These are phyloP conservation scores for Metacarcinus magister DNA, from an alignment of 2,888 invertebrate species.

Conservation along the genomic window DNA sequence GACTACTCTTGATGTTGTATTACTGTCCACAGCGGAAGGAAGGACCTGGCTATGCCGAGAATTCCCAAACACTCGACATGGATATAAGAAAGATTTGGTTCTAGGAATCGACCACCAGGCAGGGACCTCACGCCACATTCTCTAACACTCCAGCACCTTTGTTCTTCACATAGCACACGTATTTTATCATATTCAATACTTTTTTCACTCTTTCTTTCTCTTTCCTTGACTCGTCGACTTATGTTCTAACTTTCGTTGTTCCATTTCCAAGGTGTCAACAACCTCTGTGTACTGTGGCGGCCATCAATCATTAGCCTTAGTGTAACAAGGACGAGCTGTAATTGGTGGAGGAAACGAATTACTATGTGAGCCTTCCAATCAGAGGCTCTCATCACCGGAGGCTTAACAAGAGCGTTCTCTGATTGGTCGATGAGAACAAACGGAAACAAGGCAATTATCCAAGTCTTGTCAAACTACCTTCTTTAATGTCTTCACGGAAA, in stretches of 20 bases:
- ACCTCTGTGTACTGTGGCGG: not conserved
- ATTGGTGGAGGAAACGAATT: constrained; percentile 2
- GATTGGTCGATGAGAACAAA: not conserved
- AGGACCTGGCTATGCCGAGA: no score
- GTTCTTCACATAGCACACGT: not conserved
- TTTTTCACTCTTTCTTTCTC: not conserved
- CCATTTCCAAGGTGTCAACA: not conserved
- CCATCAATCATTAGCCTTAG: not conserved
- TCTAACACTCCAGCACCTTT: no score
- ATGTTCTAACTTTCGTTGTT: not conserved
- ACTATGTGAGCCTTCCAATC: not conserved
- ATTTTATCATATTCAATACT: not conserved
- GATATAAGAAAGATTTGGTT: no score
- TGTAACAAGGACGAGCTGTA: not conserved
- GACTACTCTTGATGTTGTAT: no score
- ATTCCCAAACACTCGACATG: no score
- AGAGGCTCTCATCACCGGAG: not conserved
- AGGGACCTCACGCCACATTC: no score
- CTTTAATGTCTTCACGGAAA: not conserved
- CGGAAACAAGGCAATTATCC: constrained; percentile 2
- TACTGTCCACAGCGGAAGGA: no score
- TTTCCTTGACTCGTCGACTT: not conserved
- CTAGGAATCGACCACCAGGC: no score
- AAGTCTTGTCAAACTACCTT: not conserved
- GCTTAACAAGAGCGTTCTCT: not conserved